Percentiles rank a stretch among this genome's conserved stretches.
Conservation (phyloP, 30 jellyfish, hydroid and myxozoan species). For the Nemopilema nomurai region DNA sequence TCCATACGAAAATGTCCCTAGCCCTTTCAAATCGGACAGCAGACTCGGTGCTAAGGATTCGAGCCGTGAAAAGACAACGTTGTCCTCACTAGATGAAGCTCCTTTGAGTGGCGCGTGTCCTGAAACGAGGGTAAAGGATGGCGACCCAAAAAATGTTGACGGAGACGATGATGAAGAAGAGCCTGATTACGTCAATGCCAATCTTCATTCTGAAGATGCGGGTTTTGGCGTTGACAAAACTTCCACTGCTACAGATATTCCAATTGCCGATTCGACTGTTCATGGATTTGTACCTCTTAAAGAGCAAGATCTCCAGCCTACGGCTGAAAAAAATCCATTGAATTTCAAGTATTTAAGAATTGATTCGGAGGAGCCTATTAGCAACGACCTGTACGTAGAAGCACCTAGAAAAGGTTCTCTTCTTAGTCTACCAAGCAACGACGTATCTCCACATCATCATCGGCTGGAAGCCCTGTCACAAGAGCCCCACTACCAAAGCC, state of each 20-base stretch:
- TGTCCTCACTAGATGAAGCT: neutral
- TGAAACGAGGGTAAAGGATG: neutral
- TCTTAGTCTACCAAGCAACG: neutral
- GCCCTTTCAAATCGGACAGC: constrained; percentile 6
- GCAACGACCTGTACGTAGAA: constrained; percentile 9
- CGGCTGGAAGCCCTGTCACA: constrained; percentile 2
- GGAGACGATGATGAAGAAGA: neutral
- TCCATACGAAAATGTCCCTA: constrained; percentile 49
- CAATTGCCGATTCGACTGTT: neutral
- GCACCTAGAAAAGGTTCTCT: constrained; percentile 26
- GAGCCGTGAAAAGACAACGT: neutral
- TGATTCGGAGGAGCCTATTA: constrained; percentile 34
- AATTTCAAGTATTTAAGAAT: constrained; percentile 42
- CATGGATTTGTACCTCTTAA: neutral
- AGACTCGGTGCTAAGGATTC: neutral
- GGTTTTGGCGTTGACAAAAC: neutral
- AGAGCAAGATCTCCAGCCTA: neutral
- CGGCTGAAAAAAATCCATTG: constrained; percentile 9
- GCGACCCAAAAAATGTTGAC: neutral
- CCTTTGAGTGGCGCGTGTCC: neutral
- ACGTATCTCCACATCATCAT: neutral
- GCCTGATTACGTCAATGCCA: constrained; percentile 13
- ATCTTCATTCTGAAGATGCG: neutral
- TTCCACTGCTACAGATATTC: neutral
- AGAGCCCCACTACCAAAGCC: constrained; percentile 24